Evolutionary conservation across 2,113 vertebrate species (phyloP).

Genomic region (Athene noctua): DNA sequence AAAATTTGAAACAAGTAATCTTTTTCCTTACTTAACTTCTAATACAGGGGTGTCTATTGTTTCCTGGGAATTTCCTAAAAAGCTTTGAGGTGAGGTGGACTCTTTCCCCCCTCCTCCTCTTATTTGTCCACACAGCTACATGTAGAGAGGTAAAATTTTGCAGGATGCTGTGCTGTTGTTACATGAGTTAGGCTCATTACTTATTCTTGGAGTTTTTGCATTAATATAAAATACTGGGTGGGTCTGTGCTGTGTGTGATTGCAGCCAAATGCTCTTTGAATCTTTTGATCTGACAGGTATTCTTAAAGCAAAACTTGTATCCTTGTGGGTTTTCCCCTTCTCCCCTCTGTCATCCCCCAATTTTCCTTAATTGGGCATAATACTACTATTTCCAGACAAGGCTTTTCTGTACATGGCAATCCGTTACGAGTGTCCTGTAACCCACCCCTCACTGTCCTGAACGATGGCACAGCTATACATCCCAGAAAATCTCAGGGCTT

Average conservation of each 20-base stretch:
- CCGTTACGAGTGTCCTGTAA: neutral
- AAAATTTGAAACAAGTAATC: neutral
- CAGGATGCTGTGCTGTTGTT: neutral
- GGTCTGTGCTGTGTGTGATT: neutral
- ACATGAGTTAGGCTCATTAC: neutral
- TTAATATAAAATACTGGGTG: conserved; percentile 26
- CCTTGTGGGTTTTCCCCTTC: neutral
- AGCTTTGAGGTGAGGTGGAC: neutral
- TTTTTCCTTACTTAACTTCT: neutral
- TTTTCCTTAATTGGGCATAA: conserved; percentile 21
- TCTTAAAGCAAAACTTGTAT: neutral
- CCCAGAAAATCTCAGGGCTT: neutral
- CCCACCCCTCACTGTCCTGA: neutral
- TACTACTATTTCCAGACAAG: neutral
- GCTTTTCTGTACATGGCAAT: neutral
- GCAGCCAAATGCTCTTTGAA: conserved; percentile 14
- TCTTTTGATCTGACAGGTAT: conserved; percentile 22
- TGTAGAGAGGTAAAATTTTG: neutral
- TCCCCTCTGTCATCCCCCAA: neutral
- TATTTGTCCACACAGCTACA: neutral
- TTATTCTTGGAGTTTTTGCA: conserved; percentile 32
- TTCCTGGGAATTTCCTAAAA: neutral
- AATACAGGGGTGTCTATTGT: neutral
- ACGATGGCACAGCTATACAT: neutral
- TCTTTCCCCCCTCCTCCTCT: neutral